Evolutionary conservation across 2,797 vertebrate species (phyloP).

Genomic region (Chiloscyllium punctatum): DNA sequence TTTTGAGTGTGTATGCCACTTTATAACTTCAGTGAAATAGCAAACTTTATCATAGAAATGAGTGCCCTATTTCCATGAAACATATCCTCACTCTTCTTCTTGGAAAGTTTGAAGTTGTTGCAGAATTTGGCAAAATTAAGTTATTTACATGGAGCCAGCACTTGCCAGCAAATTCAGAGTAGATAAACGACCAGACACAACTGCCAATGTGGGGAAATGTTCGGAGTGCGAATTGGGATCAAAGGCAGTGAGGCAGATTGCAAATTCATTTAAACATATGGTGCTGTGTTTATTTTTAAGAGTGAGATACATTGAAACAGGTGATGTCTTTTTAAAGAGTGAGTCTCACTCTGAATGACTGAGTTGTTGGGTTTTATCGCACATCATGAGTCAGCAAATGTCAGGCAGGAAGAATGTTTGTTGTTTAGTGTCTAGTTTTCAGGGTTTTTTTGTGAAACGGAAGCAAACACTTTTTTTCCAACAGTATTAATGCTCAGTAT

Average conservation of each 20-base stretch:
- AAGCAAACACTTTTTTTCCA: not conserved
- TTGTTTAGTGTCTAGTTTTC: not conserved
- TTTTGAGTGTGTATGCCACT: too few species aligned
- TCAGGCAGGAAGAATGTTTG: constrained; percentile 26
- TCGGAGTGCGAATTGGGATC: not conserved
- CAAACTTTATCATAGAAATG: not conserved
- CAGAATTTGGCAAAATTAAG: not conserved
- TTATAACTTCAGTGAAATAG: not conserved
- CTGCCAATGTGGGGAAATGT: constrained; percentile 7
- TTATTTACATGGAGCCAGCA: not conserved
- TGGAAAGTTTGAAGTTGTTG: not conserved
- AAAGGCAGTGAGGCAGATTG: constrained; percentile 23
- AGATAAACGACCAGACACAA: not conserved
- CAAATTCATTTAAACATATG: constrained; percentile 12
- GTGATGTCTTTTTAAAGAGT: constrained; percentile 31
- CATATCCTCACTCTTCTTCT: not conserved
- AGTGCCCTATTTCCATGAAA: not conserved
- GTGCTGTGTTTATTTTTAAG: constrained; percentile 32
- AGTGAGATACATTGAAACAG: not conserved
- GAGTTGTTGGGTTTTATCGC: constrained; percentile 24
- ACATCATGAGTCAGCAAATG: constrained; percentile 35
- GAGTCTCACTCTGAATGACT: constrained; percentile 12
- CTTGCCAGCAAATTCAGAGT: not conserved
- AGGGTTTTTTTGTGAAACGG: not conserved
- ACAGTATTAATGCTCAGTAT: not conserved